Evolutionary conservation across 2,888 invertebrate genomes (phyloP).

Genomic region (Tethea ocularis): DNA sequence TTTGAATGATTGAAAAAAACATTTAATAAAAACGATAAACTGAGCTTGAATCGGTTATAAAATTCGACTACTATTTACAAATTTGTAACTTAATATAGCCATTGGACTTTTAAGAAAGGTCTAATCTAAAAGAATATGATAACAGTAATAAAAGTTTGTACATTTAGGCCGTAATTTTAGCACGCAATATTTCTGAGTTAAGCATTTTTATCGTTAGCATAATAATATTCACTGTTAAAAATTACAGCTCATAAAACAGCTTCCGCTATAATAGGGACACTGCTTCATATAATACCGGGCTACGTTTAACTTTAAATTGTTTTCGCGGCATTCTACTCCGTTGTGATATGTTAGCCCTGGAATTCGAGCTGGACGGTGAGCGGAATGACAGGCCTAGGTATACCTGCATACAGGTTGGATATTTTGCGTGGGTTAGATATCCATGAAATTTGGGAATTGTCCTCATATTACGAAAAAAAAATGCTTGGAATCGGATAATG

Average conservation of each 20-base stretch:
- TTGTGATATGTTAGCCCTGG: constrained; percentile 38
- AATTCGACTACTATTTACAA: neutral
- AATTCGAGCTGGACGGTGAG: constrained; percentile 28
- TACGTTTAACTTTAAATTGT: constrained; percentile 43
- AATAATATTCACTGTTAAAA: constrained; percentile 23
- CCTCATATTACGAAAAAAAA: neutral
- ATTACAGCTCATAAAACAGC: constrained; percentile 4
- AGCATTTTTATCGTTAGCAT: constrained; percentile 15
- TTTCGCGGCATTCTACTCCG: constrained; percentile 33
- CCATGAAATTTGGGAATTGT: neutral
- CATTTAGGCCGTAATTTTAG: neutral
- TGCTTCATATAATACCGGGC: constrained; percentile 21
- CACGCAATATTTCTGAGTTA: constrained; percentile 1
- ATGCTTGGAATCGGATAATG: too few relatives aligned
- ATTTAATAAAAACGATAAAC: neutral
- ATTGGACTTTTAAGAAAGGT: neutral
- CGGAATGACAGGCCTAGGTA: constrained; percentile 31
- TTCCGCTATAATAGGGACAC: neutral
- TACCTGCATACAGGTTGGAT: constrained; percentile 14
- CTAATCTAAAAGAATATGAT: neutral
- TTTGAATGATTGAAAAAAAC: neutral
- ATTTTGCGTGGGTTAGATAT: constrained; percentile 4
- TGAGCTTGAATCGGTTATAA: neutral
- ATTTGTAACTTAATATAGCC: too few relatives aligned
- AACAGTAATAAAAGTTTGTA: constrained; percentile 1